Conservation (phyloP, 2,113 vertebrate species). For the Beaufortia kweichowensis region DNA sequence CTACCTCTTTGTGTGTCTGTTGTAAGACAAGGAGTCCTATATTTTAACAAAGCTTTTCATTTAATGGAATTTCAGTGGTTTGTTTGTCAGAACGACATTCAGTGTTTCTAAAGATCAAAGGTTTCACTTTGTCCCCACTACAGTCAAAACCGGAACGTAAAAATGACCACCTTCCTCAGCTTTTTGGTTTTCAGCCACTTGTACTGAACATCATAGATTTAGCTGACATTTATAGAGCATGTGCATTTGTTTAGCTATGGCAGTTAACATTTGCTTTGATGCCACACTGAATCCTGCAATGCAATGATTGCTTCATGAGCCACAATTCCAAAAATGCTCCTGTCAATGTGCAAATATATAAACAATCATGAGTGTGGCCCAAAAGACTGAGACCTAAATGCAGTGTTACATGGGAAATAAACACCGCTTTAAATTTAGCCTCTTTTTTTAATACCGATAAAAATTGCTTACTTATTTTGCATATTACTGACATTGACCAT, state of each 20-base stretch:
- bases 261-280: conserved; percentile 42
- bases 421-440: too few species aligned
- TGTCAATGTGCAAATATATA: neutral
- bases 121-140: conserved; percentile 17
- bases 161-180: neutral
- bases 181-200: neutral
- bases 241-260: conserved; percentile 36
- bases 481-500: too few species aligned
- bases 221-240: conserved; percentile 27
- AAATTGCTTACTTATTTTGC: too few species aligned
- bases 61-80: neutral
- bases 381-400: too few species aligned
- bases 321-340: neutral
- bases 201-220: conserved; percentile 36
- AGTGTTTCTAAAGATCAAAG: conserved; percentile 7
- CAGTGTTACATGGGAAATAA: too few species aligned
- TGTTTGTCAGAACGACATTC: neutral
- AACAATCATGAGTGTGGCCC: too few species aligned
- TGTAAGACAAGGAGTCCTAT: neutral
- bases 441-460: too few species aligned
- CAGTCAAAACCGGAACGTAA: conserved; percentile 15
- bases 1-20: neutral
- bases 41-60: neutral
- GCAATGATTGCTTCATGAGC: neutral
- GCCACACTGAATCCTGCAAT: neutral